Base-by-base conservation (phyloP, 2,797 vertebrate species). In the Sparidentex hasta region DNA sequence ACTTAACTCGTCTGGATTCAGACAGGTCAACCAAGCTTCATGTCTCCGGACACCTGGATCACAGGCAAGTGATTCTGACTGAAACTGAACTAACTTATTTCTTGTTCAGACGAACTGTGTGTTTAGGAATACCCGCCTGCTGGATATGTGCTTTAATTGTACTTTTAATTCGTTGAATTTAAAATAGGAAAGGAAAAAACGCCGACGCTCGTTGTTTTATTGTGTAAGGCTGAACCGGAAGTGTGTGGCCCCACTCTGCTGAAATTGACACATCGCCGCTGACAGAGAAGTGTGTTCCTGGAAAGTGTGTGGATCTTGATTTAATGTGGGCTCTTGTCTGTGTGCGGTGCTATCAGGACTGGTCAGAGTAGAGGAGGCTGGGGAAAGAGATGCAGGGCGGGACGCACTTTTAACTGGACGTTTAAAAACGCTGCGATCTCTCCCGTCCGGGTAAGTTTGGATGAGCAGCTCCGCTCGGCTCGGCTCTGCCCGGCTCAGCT, bases 361-460 rank as follows among this genome's bases (percentile, higher is more conserved):
- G 1, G 6, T 58, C 9, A 43, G 54, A 81, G 62, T 20, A 52
- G 52, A 51, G 11, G 44, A 68, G 65, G 62, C 4, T 61, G 61
- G 23, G 74, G 65, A 81, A 62, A 55, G 81, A 84, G 44, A 92
- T 92, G 91, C 67, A 14, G 91, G 82, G 52, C 59, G 78, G 75
- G 61, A 65, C 55, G 47, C 20, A 65, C 33, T 87, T 62, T 69
- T 91, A 86, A 87, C 74, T 80, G 86, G 83, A 87, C 85, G 67
- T 88, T 82, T 74, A 55, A 71, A 84, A 74, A 70, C 85, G 78
- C 71, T 71, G 64, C 74, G 80, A 63, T 81, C 73, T 54, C 71
- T 74, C 84, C 85, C 73, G 84, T 82, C 85, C 85, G 85, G 93
- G 93, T 94, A 91, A 94, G 94, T 93, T 90, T 65, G 46, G 71